Conservation (phyloP, 2,113 vertebrate species). For the Corythaeola cristata region DNA sequence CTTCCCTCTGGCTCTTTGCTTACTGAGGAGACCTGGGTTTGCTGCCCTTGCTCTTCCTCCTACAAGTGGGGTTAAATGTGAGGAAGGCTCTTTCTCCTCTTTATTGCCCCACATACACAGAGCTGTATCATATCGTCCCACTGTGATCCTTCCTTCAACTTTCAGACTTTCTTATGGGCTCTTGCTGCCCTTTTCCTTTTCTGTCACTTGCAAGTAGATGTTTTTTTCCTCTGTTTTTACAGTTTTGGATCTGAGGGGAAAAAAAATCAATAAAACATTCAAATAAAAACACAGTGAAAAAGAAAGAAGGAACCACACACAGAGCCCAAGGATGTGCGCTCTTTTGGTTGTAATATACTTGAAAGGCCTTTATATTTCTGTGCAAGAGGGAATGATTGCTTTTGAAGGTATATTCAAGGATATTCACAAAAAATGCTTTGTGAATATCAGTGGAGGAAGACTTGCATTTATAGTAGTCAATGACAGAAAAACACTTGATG, state of each 20-base stretch:
- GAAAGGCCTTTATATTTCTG: constrained; percentile 35
- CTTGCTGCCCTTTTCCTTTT: background rate
- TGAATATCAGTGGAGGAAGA: background rate
- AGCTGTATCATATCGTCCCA: accelerated
- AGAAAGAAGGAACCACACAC: background rate
- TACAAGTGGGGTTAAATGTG: background rate
- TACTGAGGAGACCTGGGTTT: background rate
- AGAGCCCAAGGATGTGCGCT: background rate
- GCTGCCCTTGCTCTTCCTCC: background rate
- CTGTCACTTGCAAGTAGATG: background rate
- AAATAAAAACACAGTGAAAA: constrained; percentile 29
- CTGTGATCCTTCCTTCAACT: background rate
- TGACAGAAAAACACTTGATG: background rate
- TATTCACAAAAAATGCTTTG: constrained; percentile 12
- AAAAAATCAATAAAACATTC: constrained; percentile 28
- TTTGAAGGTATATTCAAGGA: constrained; percentile 42
- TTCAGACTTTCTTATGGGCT: background rate
- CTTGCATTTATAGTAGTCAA: constrained; percentile 7
- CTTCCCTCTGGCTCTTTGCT: background rate
- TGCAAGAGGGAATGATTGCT: constrained; percentile 1
- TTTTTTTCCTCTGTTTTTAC: background rate
- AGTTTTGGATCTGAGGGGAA: background rate
- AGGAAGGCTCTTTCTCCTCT: background rate
- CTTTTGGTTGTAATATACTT: constrained; percentile 7
- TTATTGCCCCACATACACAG: background rate